Evolutionary conservation across 1,140 invertebrate genomes (phyloP), one percentile per base, ranked within the genome.

Genomic region (Oryzaephilus surinamensis): DNA sequence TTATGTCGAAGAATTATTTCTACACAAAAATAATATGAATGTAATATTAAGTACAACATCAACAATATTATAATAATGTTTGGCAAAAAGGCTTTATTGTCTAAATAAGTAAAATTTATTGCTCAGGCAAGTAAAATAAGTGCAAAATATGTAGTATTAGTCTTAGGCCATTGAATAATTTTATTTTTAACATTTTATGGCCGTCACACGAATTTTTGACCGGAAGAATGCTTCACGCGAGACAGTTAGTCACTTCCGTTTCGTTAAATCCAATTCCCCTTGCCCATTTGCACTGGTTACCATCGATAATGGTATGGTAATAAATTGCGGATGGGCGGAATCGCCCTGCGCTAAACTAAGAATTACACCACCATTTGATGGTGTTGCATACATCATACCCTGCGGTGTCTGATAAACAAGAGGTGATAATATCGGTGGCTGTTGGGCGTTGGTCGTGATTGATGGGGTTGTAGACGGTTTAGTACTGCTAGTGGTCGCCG

Each of bases 231-330:
- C n/a, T n/a, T n/a, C n/a, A n/a, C n/a, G n/a, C n/a, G n/a, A n/a
- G n/a, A n/a, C n/a, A n/a, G 21, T 35, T 37, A 37, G 49, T 58
- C 54, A 59, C 46, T 59, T 61, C 64, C 54, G 58, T 47, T 52
- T 58, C 42, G 48, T 41, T 58, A 66, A 23, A 60, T 69, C 59
- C 57, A 70, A 23, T 45, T 57, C 43, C 43, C 55, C 54, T 44
- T 60, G 54, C 3, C 64, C 64, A 10, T 67, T 68, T 3, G 67
- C 63, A 8, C n/a, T n/a, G 0, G 66, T 60, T 60, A 72, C 66
- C 64, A 73, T 68, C 6, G 71, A 72, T 34, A 74, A 59, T 23
- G 72, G 71, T 55, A 74, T 75, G 12, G 71, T 74, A 39, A 75
- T 73, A 53, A 72, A 75, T 48, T 74, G 72, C 1, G 68, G 68